Conservation (phyloP, 2,113 vertebrate genomes). For the Telmatochromis sp. region DNA sequence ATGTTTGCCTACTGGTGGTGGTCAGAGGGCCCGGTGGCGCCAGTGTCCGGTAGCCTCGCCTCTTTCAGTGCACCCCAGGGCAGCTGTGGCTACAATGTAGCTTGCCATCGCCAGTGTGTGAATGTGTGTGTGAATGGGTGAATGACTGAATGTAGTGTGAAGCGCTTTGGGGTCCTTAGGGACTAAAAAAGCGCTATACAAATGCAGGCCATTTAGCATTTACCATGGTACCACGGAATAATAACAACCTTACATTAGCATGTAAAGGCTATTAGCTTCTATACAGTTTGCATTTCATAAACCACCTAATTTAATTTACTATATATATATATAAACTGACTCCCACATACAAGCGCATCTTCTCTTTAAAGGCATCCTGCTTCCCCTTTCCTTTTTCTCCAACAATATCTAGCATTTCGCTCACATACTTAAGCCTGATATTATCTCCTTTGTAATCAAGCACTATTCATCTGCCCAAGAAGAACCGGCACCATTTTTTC, state of each 20-base stretch:
- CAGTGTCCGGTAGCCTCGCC: no score
- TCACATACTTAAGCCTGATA: neutral
- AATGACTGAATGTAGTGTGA: no score
- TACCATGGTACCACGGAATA: neutral
- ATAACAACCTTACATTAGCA: neutral
- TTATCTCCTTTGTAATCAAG: neutral
- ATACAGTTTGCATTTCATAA: neutral
- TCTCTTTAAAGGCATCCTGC: neutral
- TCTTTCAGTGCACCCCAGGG: no score
- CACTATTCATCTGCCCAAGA: neutral
- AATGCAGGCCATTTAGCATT: no score
- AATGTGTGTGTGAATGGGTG: no score
- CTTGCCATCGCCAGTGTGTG: no score
- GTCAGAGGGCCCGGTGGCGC: no score
- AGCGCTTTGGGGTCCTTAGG: no score
- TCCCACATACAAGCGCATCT: neutral
- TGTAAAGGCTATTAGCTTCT: neutral
- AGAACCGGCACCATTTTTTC: neutral
- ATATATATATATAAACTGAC: neutral
- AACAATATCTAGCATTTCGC: neutral
- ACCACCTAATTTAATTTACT: neutral
- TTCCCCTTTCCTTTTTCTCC: neutral
- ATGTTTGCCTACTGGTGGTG: no score
- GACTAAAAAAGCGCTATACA: no score
- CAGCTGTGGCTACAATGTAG: no score